Conservation (phyloP, 2,888 invertebrate species). For the Phragmatobia fuliginosa region DNA sequence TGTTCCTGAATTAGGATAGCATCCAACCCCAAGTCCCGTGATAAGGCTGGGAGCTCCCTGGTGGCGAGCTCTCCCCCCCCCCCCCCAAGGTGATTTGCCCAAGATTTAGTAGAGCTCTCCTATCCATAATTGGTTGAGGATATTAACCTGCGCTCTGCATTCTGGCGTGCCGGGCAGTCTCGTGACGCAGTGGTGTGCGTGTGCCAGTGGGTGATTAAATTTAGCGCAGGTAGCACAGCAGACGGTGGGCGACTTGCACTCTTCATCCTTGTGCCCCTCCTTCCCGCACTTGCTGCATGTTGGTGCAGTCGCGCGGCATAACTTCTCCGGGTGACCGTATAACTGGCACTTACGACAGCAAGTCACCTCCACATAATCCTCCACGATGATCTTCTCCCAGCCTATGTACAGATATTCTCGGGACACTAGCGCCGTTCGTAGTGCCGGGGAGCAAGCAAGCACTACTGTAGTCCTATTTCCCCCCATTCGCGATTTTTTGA, state of each 20-base stretch:
- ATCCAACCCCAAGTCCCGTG: conserved; percentile 29
- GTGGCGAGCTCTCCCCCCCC: conserved; percentile 38
- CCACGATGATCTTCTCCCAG: conserved; percentile 26
- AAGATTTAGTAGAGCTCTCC: not conserved
- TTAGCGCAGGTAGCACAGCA: conserved; percentile 47
- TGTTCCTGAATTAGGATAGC: conserved; percentile 49
- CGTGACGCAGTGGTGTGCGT: conserved; percentile 30
- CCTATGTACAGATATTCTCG: conserved; percentile 28
- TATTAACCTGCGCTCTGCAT: conserved; percentile 30
- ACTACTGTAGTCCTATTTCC: too few relatives aligned
- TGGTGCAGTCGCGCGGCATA: conserved; percentile 26
- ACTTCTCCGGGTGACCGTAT: conserved; percentile 56
- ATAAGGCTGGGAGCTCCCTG: conserved; percentile 33
- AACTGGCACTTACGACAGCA: conserved; percentile 55
- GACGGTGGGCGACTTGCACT: not conserved
- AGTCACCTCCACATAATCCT: conserved; percentile 27
- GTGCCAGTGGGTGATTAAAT: conserved; percentile 21
- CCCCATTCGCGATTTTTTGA: too few relatives aligned
- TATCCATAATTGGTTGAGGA: conserved; percentile 24
- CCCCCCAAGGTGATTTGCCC: conserved; percentile 33
- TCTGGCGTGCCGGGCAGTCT: not conserved
- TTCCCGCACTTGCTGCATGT: conserved; percentile 43
- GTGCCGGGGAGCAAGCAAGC: too few relatives aligned
- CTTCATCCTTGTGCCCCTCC: conserved; percentile 13
- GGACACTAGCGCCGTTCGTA: not conserved